Evolutionary conservation across 2,888 invertebrate genomes (phyloP), one percentile per base, ranked within the genome.

Genomic region (Acrobasis repandana): DNA sequence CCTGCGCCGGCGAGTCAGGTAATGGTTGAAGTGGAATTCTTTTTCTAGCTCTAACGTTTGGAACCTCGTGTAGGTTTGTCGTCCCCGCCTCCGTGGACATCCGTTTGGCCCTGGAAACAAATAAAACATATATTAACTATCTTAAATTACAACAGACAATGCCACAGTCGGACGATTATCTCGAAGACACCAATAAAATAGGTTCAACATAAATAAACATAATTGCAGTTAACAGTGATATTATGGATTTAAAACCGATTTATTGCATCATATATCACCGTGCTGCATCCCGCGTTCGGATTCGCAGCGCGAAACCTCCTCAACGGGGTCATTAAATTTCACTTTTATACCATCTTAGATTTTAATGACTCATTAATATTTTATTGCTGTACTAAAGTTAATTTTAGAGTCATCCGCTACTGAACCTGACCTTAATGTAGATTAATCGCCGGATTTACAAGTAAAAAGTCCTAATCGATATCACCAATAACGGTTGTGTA

Each of bases 1-100:
- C 93, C 98, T 95, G 88, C 98, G 95, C 86, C 98, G 94, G 84
- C 99, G 95, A 76, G 98, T 98, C 88, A 99, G 94, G 92, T 99
- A 99, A 85, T 98, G 98, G 93, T 98, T 99, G 93, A 98, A 98
- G 86, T 98, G 98, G 93, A 99, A 99, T 94, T 99, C 99, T 92
- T 98, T 98, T 91, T 99, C 99, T 90, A 99, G 94, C 88, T 99
- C 98, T 92, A 98, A 93, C 28, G 99, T 99, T 92, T 99, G 99
- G 94, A 98, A 98, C 80, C 98, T 96, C 70, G 98, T 99, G 94
- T 99, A 99, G 16, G 99, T 99, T 93, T 99, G 98, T 74, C 99
- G 94, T 65, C 98, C 98, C 80, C 98, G 95, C 85, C 98, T 95
- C 82, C 98, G 94, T 68, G 98, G 98, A 86, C 98, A 98, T 65